phyloP scores from a whole-genome alignment of 2,113 vertebrate genomes.

The Leucosticte australis region DNA sequence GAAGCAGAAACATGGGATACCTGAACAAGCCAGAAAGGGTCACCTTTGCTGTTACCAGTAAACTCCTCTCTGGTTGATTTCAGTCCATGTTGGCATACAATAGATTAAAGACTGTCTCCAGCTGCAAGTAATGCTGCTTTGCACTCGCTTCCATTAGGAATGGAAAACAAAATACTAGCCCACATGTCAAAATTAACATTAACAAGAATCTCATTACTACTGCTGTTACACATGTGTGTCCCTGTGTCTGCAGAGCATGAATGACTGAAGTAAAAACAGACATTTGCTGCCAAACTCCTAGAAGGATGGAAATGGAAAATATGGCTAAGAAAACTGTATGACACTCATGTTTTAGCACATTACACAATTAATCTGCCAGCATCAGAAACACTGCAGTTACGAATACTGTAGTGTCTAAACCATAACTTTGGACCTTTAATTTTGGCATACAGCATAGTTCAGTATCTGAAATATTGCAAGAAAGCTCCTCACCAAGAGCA shows the following conservation, averaged over 20 bases:
- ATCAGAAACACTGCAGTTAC: background rate
- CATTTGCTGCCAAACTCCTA: background rate
- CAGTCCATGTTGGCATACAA: background rate
- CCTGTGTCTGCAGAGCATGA: background rate
- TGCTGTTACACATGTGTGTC: background rate
- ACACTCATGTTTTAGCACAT: background rate
- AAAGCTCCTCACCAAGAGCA: background rate
- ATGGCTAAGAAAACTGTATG: background rate
- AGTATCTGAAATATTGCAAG: background rate
- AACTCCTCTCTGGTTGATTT: background rate
- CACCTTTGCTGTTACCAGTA: background rate
- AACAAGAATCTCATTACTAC: background rate
- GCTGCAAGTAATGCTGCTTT: background rate
- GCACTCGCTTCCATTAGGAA: background rate
- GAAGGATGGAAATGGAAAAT: background rate
- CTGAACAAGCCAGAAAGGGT: background rate
- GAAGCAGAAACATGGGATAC: background rate
- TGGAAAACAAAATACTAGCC: background rate
- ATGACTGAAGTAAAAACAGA: background rate
- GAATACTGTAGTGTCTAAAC: background rate
- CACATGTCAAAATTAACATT: background rate
- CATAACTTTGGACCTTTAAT: background rate
- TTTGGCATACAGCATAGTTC: background rate
- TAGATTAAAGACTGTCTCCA: background rate
- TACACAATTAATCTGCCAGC: background rate